Conservation (phyloP, 2,113 vertebrate species). For the Xenopus tropicalis region DNA sequence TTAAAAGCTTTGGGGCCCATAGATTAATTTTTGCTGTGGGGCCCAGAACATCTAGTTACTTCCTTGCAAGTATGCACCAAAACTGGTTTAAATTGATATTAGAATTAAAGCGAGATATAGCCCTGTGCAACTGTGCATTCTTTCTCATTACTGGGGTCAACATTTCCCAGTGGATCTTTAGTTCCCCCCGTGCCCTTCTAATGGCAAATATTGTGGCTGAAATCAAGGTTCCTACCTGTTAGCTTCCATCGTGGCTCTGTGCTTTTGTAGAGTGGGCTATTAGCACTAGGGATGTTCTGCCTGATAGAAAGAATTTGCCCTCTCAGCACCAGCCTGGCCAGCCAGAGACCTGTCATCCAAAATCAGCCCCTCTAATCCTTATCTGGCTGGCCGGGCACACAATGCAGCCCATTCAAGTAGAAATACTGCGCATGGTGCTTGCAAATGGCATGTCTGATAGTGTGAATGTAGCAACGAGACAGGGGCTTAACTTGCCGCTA, state of each 20-base stretch:
- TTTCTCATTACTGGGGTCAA: no score
- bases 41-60: no score
- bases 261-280: constrained; percentile 44
- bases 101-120: no score
- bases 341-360: constrained; percentile 61
- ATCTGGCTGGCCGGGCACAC: constrained; percentile 18
- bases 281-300: constrained; percentile 53
- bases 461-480: neutral
- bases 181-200: no score
- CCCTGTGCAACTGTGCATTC: no score
- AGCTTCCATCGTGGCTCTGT: constrained; percentile 50
- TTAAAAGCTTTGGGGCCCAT: no score
- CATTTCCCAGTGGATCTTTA: no score
- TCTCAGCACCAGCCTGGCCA: constrained; percentile 65
- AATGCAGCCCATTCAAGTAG: constrained; percentile 11
- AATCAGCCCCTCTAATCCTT: constrained; percentile 56
- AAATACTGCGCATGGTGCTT: no score
- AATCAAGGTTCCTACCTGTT: constrained; percentile 56
- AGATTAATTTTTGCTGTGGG: no score
- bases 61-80: no score
- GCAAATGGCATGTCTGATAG: no score
- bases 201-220: constrained; percentile 32
- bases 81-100: no score
- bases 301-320: constrained; percentile 67
- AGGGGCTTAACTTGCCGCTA: neutral